Evolutionary conservation across 2,888 invertebrate species (phyloP).

Genomic region (Pristionchus exspectatus): DNA sequence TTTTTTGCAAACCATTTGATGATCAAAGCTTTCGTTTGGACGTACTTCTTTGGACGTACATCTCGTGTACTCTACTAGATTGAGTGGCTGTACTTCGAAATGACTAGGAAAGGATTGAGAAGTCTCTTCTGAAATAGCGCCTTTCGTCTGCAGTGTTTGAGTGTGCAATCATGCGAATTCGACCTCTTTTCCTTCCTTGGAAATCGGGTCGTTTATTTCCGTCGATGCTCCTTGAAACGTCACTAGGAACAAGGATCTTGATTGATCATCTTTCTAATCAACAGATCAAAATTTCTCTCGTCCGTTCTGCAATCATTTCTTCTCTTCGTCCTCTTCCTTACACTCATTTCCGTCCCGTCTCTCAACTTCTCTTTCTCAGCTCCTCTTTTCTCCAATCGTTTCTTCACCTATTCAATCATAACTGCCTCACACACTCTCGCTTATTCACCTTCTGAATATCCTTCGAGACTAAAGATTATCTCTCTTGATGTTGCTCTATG

Average conservation of each 20-base stretch:
- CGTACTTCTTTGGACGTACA: slow-evolving; percentile 7
- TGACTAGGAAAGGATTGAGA: neutral
- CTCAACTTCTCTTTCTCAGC: neutral
- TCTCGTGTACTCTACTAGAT: slow-evolving; percentile 18
- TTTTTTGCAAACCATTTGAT: neutral
- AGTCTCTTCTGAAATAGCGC: slow-evolving; percentile 2
- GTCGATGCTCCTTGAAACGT: neutral
- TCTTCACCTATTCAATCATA: slow-evolving; percentile 46
- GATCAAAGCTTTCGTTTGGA: neutral
- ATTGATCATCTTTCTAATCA: neutral
- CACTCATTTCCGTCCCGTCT: neutral
- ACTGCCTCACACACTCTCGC: slow-evolving; percentile 28
- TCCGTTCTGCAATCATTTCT: slow-evolving; percentile 33
- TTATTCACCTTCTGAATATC: neutral
- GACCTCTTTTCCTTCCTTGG: neutral
- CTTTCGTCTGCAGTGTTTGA: neutral
- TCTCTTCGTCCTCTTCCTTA: neutral
- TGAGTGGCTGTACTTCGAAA: neutral
- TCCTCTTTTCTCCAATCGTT: neutral
- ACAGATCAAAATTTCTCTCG: neutral
- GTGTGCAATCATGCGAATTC: slow-evolving; percentile 23
- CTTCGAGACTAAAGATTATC: neutral
- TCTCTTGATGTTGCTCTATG: neutral
- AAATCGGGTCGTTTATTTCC: neutral
- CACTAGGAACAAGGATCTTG: neutral